phyloP scores from a whole-genome alignment of 2,888 invertebrate species.

The Dynastes tityus region DNA sequence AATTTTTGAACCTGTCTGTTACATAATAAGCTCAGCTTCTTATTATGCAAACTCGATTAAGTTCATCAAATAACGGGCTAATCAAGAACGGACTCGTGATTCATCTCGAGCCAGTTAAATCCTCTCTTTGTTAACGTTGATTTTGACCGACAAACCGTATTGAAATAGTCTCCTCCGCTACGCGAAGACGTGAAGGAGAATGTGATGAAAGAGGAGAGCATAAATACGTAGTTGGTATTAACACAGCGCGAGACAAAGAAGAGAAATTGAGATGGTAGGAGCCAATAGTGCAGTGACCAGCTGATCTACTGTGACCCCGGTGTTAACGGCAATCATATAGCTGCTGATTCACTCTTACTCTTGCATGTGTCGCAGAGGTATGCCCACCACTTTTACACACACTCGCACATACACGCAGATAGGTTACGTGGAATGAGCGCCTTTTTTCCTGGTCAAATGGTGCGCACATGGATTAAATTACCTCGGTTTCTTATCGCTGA shows the following conservation, averaged over 20 bases:
- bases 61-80: constrained; percentile 38
- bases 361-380: constrained; percentile 18
- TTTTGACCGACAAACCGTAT: constrained; percentile 27
- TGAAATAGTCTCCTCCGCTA: neutral
- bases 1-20: neutral
- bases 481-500: constrained; percentile 7
- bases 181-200: neutral
- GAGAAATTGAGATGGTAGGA: constrained; percentile 30
- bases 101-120: constrained; percentile 40
- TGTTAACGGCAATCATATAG: constrained; percentile 52
- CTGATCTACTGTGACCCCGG: constrained; percentile 59
- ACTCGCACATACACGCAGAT: neutral
- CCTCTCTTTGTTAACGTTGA: constrained; percentile 14
- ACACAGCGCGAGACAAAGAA: neutral
- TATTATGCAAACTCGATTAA: constrained; percentile 36
- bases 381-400: neutral
- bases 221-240: neutral
- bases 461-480: neutral
- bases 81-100: constrained; percentile 32
- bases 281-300: constrained; percentile 62
- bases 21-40: constrained; percentile 23
- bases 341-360: constrained; percentile 56
- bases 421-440: constrained; percentile 6
- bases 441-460: neutral
- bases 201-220: neutral